Conservation (phyloP, 2,888 invertebrate genomes). For the Acrobeloides nanus region DNA sequence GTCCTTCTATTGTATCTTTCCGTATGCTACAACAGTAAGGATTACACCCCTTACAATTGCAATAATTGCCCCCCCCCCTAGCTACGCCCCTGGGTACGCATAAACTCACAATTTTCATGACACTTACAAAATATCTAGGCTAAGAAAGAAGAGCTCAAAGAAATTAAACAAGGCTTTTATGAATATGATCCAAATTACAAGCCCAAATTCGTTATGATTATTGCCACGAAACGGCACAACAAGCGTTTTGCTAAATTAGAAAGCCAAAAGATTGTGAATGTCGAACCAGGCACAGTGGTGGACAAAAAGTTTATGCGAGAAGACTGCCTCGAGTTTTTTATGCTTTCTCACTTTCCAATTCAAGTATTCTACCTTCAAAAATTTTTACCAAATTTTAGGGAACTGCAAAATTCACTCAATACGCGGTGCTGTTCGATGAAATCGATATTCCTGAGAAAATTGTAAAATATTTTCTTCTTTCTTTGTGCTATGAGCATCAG, state of each 20-base stretch:
- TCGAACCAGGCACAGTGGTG: conserved; percentile 17
- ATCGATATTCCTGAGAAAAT: conserved; percentile 10
- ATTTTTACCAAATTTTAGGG: conserved; percentile 16
- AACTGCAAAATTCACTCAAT: conserved; percentile 25
- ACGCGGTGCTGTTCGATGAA: conserved; percentile 24
- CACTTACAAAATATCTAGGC: too few species aligned
- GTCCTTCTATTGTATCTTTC: too few species aligned
- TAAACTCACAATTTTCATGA: too few species aligned
- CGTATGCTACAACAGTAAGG: too few species aligned
- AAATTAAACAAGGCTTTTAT: conserved; percentile 8
- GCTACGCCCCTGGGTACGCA: too few species aligned
- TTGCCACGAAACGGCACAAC: conserved; percentile 22
- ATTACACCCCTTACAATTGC: too few species aligned
- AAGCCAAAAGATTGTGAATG: conserved; percentile 8
- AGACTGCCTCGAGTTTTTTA: conserved; percentile 18
- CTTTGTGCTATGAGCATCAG: conserved; percentile 18
- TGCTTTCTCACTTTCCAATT: conserved; percentile 19
- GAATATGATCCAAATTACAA: conserved; percentile 1
- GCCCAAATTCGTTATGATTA: conserved; percentile 19
- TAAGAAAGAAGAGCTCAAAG: conserved; percentile 14
- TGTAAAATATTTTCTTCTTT: conserved; percentile 16
- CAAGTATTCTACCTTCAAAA: conserved; percentile 7
- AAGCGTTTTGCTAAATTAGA: conserved; percentile 20
- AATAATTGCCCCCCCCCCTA: too few species aligned
- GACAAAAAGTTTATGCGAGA: conserved; percentile 16